Conservation (phyloP, 2,797 vertebrate genomes). For the Myotis findleyi region DNA sequence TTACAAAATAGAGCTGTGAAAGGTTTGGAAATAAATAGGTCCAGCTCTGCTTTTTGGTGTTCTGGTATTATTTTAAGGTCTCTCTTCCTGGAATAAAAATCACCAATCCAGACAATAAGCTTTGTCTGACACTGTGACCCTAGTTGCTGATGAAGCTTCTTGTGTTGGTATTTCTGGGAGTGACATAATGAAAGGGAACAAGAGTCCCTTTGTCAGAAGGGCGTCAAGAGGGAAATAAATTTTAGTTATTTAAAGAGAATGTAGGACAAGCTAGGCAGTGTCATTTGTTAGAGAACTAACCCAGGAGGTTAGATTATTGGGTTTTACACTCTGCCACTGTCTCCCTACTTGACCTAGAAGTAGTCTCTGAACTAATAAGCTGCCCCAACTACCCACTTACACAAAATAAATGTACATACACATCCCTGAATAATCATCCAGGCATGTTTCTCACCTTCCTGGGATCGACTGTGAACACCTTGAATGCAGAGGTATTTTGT, state of each 20-base stretch:
- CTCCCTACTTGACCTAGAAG: background rate
- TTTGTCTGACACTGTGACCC: constrained; percentile 73
- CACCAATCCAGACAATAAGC: constrained; percentile 66
- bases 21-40: constrained; percentile 1
- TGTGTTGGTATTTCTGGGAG: constrained; percentile 64
- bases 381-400: background rate
- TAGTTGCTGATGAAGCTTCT: constrained; percentile 63
- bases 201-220: constrained; percentile 67
- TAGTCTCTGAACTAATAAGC: background rate
- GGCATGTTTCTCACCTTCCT: background rate
- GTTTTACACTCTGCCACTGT: background rate
- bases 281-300: constrained; percentile 25
- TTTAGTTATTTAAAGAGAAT: constrained; percentile 62
- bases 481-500: background rate
- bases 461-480: background rate
- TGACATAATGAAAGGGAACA: constrained; percentile 68
- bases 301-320: background rate
- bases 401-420: background rate
- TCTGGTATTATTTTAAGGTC: constrained; percentile 63
- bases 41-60: constrained; percentile 4
- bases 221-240: constrained; percentile 63
- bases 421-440: background rate
- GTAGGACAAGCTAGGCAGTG: constrained; percentile 40
- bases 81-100: constrained; percentile 77
- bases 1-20: constrained; percentile 23